Conservation (phyloP, 2,113 vertebrate genomes). For the Datnioides undecimradiatus region DNA sequence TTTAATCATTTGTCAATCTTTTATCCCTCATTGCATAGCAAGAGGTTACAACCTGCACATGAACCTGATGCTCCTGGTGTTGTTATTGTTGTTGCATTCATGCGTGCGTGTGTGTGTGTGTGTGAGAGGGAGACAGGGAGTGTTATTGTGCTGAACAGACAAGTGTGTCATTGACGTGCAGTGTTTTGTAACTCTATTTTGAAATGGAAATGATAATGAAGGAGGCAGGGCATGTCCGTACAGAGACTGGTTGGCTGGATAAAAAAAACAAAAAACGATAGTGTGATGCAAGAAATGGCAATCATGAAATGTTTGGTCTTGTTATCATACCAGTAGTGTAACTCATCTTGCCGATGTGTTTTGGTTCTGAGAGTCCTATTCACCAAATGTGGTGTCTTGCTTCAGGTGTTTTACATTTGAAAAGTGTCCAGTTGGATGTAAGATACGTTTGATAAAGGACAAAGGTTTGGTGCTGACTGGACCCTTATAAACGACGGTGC, state of each 20-base stretch:
- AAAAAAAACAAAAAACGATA: background rate
- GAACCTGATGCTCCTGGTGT: constrained; percentile 27
- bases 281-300: constrained; percentile 54
- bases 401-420: background rate
- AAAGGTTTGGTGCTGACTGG: constrained; percentile 32
- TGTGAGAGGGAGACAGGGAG: constrained; percentile 23
- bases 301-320: constrained; percentile 63
- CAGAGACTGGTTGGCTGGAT: constrained; percentile 40
- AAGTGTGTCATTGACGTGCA: constrained; percentile 40
- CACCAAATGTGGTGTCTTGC: constrained; percentile 1
- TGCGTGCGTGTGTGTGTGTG: background rate
- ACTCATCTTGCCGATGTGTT: constrained; percentile 35
- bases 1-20: background rate
- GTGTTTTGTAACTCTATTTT: constrained; percentile 57
- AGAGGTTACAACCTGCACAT: constrained; percentile 3
- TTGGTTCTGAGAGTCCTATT: constrained; percentile 1
- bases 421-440: constrained; percentile 5
- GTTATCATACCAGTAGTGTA: constrained; percentile 32
- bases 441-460: constrained; percentile 32
- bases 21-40: background rate
- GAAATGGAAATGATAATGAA: constrained; percentile 60
- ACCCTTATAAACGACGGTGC: constrained; percentile 35
- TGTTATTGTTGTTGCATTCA: constrained; percentile 18
- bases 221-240: constrained; percentile 56
- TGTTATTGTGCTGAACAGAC: constrained; percentile 57